A percentile compares a stretch with the other conserved stretches of the same genome.
These are phyloP conservation scores for Tetraneura akinire DNA, from an alignment of 1,140 invertebrate species.

Conservation along the genomic window DNA sequence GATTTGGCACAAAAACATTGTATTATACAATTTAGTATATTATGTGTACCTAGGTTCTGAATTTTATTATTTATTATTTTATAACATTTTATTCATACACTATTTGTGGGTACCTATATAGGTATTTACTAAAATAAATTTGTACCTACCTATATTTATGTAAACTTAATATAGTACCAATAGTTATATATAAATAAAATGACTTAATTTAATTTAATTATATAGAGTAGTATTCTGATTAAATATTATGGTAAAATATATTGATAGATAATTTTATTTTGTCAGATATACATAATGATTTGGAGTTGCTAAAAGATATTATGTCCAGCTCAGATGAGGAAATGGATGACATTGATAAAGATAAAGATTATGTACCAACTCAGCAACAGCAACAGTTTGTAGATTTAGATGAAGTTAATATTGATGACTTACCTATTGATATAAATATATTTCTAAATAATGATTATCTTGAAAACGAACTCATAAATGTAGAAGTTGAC, in stretches of 20 bases:
- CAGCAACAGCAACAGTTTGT: background rate
- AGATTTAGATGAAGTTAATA: background rate
- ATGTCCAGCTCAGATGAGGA: background rate
- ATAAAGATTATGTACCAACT: slow-evolving; percentile 2
- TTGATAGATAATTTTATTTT: slow-evolving; percentile 13
- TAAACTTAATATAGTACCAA: too few species aligned
- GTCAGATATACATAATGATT: background rate
- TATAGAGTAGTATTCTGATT: background rate
- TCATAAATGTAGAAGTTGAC: background rate
- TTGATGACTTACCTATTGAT: slow-evolving; percentile 1
- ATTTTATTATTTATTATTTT: too few species aligned
- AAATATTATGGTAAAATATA: slow-evolving; percentile 5
- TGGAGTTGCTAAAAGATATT: background rate
- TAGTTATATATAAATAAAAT: slow-evolving; percentile 14
- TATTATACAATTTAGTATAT: background rate
- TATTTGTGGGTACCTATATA: too few species aligned
- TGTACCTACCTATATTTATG: too few species aligned
- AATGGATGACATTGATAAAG: slow-evolving; percentile 3
- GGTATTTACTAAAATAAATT: too few species aligned
- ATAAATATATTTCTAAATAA: background rate
- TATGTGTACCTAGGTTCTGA: too few species aligned
- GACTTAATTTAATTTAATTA: background rate
- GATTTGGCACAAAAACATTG: background rate
- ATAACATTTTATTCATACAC: too few species aligned
- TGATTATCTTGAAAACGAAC: slow-evolving; percentile 12